Evolutionary conservation across 1,140 invertebrate genomes (phyloP), one percentile per base, ranked within the genome.

Genomic region (Pachypeltis micranthus): DNA sequence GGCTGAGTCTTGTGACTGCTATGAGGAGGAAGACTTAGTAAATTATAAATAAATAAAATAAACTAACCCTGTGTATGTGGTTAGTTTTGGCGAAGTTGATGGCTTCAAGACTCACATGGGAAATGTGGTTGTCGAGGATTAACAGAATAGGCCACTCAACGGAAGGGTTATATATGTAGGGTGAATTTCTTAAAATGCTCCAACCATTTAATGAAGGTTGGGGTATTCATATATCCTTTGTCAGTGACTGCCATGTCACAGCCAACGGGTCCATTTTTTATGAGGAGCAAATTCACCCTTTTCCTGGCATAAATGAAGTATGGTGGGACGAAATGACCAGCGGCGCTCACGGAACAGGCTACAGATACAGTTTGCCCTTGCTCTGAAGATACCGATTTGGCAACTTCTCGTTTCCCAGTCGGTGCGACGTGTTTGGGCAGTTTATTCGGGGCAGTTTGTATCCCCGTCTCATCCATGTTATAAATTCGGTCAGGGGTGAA

Each of bases 341-440:
- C 61, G 21, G 72, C 71, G 62, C 64, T 73, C 14, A 72, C 58
- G n/a, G 66, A 70, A 66, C 59, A 69, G 1, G 67, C 69, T 0
- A 66, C 57, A 44, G 74, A 74, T 4, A 76, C 67, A 4, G 70
- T 51, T 28, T 65, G 69, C 3, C 72, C 75, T 44, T 70, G 65
- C 73, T 78, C 66, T 71, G 72, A 19, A 72, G 73, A 56, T 72
- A 57, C 14, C 69, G 75, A 63, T 75, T 64, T 75, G 69, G 72
- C 69, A 57, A 77, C 67, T 14, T 72, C 68, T 55, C 70, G 72
- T 66, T 69, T 69, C 2, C 73, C 71, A 65, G 62, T 70, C 21
- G 44, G 61, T 0, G 66, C 66, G 47, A 74, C 61, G 19, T 72
- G 66, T 56, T 73, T 70, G 19, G 67, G 58, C n/a, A 65, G 65